Evolutionary conservation across 2,888 invertebrate species (phyloP).

Genomic region (Eumerus sabulonum): DNA sequence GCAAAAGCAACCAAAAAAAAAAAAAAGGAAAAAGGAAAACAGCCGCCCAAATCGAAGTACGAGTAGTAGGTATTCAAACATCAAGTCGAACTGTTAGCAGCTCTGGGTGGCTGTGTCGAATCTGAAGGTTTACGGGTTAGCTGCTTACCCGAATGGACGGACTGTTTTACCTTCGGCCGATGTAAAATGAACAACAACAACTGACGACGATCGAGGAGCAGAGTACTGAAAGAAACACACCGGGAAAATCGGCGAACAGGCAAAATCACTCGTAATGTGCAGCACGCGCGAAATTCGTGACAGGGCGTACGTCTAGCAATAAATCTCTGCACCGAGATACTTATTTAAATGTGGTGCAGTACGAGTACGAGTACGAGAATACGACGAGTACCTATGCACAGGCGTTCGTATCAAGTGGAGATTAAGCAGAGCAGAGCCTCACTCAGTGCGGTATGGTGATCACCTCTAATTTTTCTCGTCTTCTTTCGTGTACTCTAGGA

Average conservation of each 20-base stretch:
- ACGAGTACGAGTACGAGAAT: no score
- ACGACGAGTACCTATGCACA: slow-evolving; percentile 54
- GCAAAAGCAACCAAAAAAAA: slow-evolving; percentile 28
- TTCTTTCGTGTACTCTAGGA: slow-evolving; percentile 59
- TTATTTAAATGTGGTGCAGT: slow-evolving; percentile 72
- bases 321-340: slow-evolving; percentile 71
- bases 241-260: slow-evolving; percentile 61
- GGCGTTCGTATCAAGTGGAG: slow-evolving; percentile 62
- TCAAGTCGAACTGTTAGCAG: slow-evolving; percentile 65
- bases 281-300: slow-evolving; percentile 74
- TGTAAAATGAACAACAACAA: slow-evolving; percentile 43
- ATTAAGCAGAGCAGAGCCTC: slow-evolving; percentile 59
- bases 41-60: slow-evolving; percentile 65
- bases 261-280: slow-evolving; percentile 71
- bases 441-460: slow-evolving; percentile 55
- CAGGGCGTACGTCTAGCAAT: slow-evolving; percentile 73
- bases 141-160: slow-evolving; percentile 36
- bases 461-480: slow-evolving; percentile 68
- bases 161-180: slow-evolving; percentile 52
- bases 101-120: slow-evolving; percentile 66
- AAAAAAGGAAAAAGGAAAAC: slow-evolving; percentile 22
- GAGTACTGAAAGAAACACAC: slow-evolving; percentile 29
- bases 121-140: slow-evolving; percentile 65
- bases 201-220: slow-evolving; percentile 17
- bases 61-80: slow-evolving; percentile 51